phyloP scores from a whole-genome alignment of 2,113 vertebrate species.

The Polypterus bichir region DNA sequence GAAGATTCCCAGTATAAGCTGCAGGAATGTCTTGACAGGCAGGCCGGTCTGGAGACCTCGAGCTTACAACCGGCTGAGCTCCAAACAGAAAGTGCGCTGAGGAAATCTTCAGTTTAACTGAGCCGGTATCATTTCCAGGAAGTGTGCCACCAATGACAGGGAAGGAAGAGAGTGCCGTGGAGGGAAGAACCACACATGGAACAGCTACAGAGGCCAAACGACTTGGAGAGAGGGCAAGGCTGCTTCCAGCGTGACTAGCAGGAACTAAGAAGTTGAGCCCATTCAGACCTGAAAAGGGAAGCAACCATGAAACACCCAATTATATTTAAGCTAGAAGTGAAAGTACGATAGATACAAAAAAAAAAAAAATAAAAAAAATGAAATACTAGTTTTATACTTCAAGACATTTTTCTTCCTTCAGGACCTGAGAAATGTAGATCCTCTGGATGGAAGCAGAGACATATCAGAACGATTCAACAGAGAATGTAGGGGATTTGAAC shows the following conservation, averaged over 20 bases:
- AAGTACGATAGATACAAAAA: too few species aligned
- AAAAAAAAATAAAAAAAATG: too few species aligned
- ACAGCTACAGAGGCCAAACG: slow-evolving; percentile 52
- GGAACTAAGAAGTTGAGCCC: slow-evolving; percentile 65
- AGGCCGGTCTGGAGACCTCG: slow-evolving; percentile 21
- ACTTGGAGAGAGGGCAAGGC: slow-evolving; percentile 33
- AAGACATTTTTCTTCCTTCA: too few species aligned
- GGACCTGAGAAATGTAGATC: too few species aligned
- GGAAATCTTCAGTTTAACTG: slow-evolving; percentile 51
- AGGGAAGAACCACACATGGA: slow-evolving; percentile 70
- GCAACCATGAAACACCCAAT: too few species aligned
- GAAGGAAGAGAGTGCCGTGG: slow-evolving; percentile 54
- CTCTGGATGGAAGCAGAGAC: too few species aligned
- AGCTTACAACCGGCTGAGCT: slow-evolving; percentile 30
- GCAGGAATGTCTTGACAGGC: slow-evolving; percentile 31
- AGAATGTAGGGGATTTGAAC: too few species aligned
- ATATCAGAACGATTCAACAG: too few species aligned
- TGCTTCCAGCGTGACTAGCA: slow-evolving; percentile 40
- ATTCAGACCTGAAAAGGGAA: slow-evolving; percentile 31
- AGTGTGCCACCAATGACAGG: slow-evolving; percentile 41
- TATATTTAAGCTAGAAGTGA: too few species aligned
- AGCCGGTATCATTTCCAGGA: slow-evolving; percentile 23
- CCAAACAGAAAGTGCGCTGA: slow-evolving; percentile 50
- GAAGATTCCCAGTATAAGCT: slow-evolving; percentile 25
- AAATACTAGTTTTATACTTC: too few species aligned